Base-by-base conservation (phyloP, 1,140 invertebrate genomes). In the Agrypnia vestita region DNA sequence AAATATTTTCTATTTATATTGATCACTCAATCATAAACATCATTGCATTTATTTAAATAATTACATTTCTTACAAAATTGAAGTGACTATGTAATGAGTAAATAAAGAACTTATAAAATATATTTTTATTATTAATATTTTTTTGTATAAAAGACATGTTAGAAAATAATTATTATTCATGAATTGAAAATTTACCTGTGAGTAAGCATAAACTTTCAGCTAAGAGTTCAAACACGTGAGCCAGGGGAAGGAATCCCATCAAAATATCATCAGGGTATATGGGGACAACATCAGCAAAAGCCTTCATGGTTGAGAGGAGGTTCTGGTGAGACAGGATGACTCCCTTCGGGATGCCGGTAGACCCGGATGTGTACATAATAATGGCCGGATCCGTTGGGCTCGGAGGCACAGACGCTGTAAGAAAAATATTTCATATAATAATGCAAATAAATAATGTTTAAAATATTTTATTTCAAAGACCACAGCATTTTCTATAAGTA, bases 311-410 rank as follows among this genome's bases (percentile, higher is more conserved):
- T 46, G 93, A 91, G 80, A 99, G 92, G 84, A 99, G 94, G 88
- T 99, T 99, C 82, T 91, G 92, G 87, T 99, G 98, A 0, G 96
- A 94, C n/a, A 96, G 86, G 25, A 96, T 85, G 0, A 96, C 95
- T 43, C 95, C 95, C 89, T 98, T 97, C 0, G 97, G 97, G 75
- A 95, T 93, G 44, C 97, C 97, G 0, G 97, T 98, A 0, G 96
- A 97, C 0, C 97, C 97, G 83, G 95, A 97, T 0, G 97, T 98
- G 89, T 98, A 99, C 97, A 98, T 98, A 55, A 98, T 96, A 84
- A 98, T 97, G 17, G 97, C 97, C 13, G 93, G 94, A 84, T 99
- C 97, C 8, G 93, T 89, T 1, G 91, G 86, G 17, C 90, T 90
- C 12, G 96, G 95, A 12, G 91, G 88, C 12, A 89, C 86, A 10